Percentiles rank a stretch among this genome's conserved stretches.
These are phyloP conservation scores for Eulithis testata DNA, from an alignment of 2,888 invertebrate genomes.

Conservation along the genomic window DNA sequence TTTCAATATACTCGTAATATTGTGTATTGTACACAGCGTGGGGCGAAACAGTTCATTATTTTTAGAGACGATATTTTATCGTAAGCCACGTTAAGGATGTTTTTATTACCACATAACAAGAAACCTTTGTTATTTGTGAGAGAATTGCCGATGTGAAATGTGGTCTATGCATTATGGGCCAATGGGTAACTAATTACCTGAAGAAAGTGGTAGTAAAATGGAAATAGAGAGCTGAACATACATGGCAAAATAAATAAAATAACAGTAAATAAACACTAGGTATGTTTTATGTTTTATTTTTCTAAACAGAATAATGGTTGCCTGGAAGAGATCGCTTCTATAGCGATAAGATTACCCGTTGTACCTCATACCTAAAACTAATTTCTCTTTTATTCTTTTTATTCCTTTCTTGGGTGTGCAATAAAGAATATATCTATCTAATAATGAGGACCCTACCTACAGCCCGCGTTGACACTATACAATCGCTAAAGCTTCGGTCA, in stretches of 20 bases:
- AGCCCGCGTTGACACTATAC: too few species aligned
- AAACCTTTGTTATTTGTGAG: conserved; percentile 26
- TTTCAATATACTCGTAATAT: conserved; percentile 1
- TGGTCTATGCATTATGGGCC: conserved; percentile 26
- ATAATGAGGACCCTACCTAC: too few species aligned
- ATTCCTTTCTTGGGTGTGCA: too few species aligned
- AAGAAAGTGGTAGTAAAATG: conserved; percentile 27
- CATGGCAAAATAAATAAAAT: conserved; percentile 7
- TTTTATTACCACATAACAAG: conserved; percentile 39
- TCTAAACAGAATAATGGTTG: too few species aligned
- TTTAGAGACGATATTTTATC: conserved; percentile 36
- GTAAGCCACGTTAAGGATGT: conserved; percentile 31
- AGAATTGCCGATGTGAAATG: conserved; percentile 29
- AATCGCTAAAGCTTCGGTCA: too few species aligned
- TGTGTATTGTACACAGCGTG: conserved; percentile 11
- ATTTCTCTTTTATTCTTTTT: too few species aligned
- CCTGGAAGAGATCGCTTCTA: too few species aligned
- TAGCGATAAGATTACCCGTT: too few species aligned
- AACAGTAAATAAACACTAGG: not conserved
- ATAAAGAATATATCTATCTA: too few species aligned
- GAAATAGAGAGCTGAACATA: conserved; percentile 19
- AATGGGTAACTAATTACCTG: conserved; percentile 23
- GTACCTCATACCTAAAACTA: too few species aligned
- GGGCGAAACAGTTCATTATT: conserved; percentile 28
- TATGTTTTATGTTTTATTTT: too few species aligned